Evolutionary conservation across 1,140 invertebrate species (phyloP), one percentile per base, ranked within the genome.

Genomic region (Paracyclopina nana): DNA sequence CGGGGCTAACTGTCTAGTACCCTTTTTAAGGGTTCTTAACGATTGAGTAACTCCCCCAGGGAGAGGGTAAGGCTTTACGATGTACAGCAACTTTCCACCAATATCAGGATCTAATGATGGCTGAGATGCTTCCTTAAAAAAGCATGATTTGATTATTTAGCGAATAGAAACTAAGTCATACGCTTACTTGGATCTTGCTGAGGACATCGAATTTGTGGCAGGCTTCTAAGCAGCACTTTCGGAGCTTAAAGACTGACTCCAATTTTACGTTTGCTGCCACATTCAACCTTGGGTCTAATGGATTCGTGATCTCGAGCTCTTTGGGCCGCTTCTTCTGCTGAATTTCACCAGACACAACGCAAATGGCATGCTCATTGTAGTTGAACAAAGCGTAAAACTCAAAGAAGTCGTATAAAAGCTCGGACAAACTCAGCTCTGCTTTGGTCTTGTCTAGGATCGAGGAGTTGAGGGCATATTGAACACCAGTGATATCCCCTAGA

Each of bases 241-340:
- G 46, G 24, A 49, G 30, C 11, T 31, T 22, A 18, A 8, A 5
- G 25, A 25, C 29, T 38, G 6, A 1, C 24, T 54, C 31, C 9
- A 28, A 40, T 26, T n/a, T 42, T 14, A 26, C 42, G 18, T 52
- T 42, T 4, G 51, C 20, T 24, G 18, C 26, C 4, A 49, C 44
- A 26, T 22, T 52, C 30, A 31, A 41, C 44, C n/a, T n/a, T 26
- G 11, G 29, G 4, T 51, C 42, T 24, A 44, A 44, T 5, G 42
- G 42, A 44, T 44, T 44, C 14, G 24, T 44, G 24, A 44, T 44
- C 16, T 44, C 12, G 24, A 44, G 18, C 42, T n/a, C 24, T 2
- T n/a, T 38, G 16, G 16, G 16, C 18, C 12, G 16, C 24, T 22
- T 12, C 24, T 18, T 18, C 3, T 12, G 16, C n/a, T 25, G 42